Percentiles rank a stretch among this genome's conserved stretches.
Evolutionary conservation across 2,113 vertebrate species (phyloP).

Genomic region (Varanus salvator): DNA sequence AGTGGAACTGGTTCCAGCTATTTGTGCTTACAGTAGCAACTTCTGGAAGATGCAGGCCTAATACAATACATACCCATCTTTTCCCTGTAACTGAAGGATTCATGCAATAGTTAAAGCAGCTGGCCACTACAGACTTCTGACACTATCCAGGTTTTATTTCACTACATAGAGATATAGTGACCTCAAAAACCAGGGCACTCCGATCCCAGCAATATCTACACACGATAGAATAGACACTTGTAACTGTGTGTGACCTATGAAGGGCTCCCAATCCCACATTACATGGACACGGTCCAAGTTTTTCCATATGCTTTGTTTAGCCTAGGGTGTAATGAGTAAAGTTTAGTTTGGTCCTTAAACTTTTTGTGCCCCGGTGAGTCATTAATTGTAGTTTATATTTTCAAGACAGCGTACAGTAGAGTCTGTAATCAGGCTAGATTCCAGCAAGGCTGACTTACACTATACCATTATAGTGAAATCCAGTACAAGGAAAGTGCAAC

Average conservation of each 20-base stretch:
- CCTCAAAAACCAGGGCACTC: background rate
- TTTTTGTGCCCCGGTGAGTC: background rate
- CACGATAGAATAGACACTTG: background rate
- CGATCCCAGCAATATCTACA: background rate
- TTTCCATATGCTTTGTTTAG: background rate
- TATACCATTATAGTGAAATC: conserved; percentile 6
- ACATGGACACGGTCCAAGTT: background rate
- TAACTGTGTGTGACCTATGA: background rate
- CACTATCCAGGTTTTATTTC: background rate
- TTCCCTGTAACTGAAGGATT: background rate
- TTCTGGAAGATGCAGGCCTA: background rate
- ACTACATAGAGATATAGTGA: background rate
- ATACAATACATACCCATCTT: background rate
- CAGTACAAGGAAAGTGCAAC: background rate
- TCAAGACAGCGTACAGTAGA: background rate
- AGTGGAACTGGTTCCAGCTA: too few species aligned
- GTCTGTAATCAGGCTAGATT: conserved; percentile 14
- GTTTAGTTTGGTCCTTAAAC: conserved; percentile 8
- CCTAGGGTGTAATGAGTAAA: background rate
- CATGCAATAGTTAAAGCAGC: background rate
- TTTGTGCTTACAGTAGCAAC: background rate
- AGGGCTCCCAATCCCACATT: background rate
- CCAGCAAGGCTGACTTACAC: background rate
- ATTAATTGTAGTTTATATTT: conserved; percentile 21
- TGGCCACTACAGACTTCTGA: background rate